phyloP scores from a whole-genome alignment of 2,888 invertebrate genomes.

The Clivina fossor region DNA sequence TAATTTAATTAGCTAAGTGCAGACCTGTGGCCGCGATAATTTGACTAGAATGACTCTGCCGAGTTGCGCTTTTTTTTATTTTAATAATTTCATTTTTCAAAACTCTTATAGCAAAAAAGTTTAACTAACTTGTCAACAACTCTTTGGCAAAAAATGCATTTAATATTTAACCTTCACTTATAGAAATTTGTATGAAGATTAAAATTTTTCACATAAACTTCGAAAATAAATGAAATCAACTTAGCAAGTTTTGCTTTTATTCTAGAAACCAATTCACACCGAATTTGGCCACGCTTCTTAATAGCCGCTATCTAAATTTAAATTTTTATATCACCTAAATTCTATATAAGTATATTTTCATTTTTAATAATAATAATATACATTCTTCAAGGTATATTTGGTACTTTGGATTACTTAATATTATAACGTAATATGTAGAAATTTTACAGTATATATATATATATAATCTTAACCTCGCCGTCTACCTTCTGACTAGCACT shows the following conservation, averaged over 20 bases:
- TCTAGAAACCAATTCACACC: constrained; percentile 24
- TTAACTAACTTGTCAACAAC: constrained; percentile 34
- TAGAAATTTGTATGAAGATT: constrained; percentile 27
- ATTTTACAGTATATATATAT: constrained; percentile 56
- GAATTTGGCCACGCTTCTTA: constrained; percentile 29
- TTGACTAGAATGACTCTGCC: constrained; percentile 55
- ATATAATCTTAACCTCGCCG: constrained; percentile 11
- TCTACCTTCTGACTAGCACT: constrained; percentile 14
- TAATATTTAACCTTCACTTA: constrained; percentile 36
- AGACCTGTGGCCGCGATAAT: constrained; percentile 51
- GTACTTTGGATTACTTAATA: constrained; percentile 61
- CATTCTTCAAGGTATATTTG: constrained; percentile 56
- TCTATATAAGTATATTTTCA: constrained; percentile 28
- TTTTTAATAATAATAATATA: constrained; percentile 51
- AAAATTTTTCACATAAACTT: constrained; percentile 27
- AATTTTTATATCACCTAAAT: constrained; percentile 28
- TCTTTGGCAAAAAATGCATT: constrained; percentile 44
- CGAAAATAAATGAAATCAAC: constrained; percentile 24
- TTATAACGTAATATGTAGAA: constrained; percentile 60
- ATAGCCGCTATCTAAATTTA: constrained; percentile 26
- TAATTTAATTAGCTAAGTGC: constrained; percentile 53
- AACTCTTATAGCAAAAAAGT: constrained; percentile 43
- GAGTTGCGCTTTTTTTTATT: constrained; percentile 41
- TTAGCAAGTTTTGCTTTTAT: constrained; percentile 24
- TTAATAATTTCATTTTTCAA: constrained; percentile 27